Evolutionary conservation across 1,140 invertebrate species (phyloP), one percentile per base, ranked within the genome.

Genomic region (Portunus trituberculatus): DNA sequence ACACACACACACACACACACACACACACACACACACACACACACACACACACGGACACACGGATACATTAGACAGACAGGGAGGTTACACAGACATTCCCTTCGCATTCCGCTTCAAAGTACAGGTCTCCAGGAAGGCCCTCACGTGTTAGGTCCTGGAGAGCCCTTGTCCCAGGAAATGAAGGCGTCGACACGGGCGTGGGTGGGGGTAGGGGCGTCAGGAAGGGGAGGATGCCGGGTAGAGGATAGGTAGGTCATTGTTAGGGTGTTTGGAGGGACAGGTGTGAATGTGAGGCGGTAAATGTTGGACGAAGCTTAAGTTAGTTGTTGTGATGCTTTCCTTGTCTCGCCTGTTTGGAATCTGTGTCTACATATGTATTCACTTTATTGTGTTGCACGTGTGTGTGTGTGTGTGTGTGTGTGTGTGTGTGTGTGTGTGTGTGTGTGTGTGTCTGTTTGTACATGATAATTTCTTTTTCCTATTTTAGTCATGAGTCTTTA

Each of bases 151-250:
- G 67, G 67, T n/a, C 67, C 67, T n/a, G 6, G 20, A 7, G 67
- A 76, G n/a, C 67, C 67, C 67, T 76, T 76, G 67, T 76, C 67
- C 67, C 67, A 39, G 87, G 32, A 39, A 89, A 39, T n/a, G 32
- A 39, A 20, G 32, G n/a, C 25, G 31, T 46, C 8, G 32, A 14
- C 7, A 39, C 4, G 32, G 87, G 67, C 67, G 20, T n/a, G 67
- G 67, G 67, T n/a, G 52, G 52, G 10, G 52, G 52, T 16, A 20
- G 52, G 52, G 10, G 67, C 20, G 16, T 76, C 20, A n/a, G 20
- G 67, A 25, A 39, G 29, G 32, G 32, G 32, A 45, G 32, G 48
- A 16, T n/a, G 29, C 6, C 8, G 32, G 52, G 32, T 6, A 45
- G 29, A 32, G 87, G 4, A n/a, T 28, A 16, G 52, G 45, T 0